Percentiles rank a stretch among this genome's conserved stretches.
Conservation (phyloP, 2,888 invertebrate genomes). For the Pasiphila rectangulata region DNA sequence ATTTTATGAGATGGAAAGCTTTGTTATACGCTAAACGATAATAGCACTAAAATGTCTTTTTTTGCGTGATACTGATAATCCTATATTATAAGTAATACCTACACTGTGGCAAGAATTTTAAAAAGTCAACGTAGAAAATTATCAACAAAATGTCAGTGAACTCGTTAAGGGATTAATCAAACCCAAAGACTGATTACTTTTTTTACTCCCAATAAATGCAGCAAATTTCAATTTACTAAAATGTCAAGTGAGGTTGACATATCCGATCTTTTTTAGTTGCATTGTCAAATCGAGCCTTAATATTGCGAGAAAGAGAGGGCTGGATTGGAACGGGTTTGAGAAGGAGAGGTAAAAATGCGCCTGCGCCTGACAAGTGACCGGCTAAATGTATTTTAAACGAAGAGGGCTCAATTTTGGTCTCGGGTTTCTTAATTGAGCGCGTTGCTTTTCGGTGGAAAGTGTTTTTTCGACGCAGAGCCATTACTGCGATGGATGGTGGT, state of each 20-base stretch:
- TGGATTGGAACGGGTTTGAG: slow-evolving; percentile 69
- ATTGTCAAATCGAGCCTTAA: slow-evolving; percentile 58
- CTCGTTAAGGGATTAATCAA: slow-evolving; percentile 39
- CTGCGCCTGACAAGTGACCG: slow-evolving; percentile 75
- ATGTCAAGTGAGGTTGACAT: slow-evolving; percentile 57
- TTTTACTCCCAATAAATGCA: slow-evolving; percentile 43
- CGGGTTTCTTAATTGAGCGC: slow-evolving; percentile 70
- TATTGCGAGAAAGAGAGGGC: slow-evolving; percentile 61
- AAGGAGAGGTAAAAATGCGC: slow-evolving; percentile 59
- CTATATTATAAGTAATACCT: no score
- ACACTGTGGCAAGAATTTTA: neutral
- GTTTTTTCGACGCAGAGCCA: slow-evolving; percentile 26
- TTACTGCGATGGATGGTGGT: slow-evolving; percentile 1
- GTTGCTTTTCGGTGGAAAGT: slow-evolving; percentile 42
- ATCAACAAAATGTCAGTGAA: slow-evolving; percentile 32
- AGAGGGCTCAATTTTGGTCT: slow-evolving; percentile 78
- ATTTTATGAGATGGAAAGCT: no score
- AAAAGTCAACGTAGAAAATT: slow-evolving; percentile 1
- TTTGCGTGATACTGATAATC: no score
- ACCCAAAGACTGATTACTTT: slow-evolving; percentile 46
- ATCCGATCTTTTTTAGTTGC: slow-evolving; percentile 48
- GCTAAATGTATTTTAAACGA: slow-evolving; percentile 80
- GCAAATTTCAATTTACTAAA: slow-evolving; percentile 58
- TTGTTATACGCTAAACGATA: no score
- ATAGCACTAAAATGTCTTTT: no score